Percentiles rank a stretch among this genome's conserved stretches.
Evolutionary conservation across 2,888 invertebrate genomes (phyloP).

Genomic region (Lasioglossum leucozonium): DNA sequence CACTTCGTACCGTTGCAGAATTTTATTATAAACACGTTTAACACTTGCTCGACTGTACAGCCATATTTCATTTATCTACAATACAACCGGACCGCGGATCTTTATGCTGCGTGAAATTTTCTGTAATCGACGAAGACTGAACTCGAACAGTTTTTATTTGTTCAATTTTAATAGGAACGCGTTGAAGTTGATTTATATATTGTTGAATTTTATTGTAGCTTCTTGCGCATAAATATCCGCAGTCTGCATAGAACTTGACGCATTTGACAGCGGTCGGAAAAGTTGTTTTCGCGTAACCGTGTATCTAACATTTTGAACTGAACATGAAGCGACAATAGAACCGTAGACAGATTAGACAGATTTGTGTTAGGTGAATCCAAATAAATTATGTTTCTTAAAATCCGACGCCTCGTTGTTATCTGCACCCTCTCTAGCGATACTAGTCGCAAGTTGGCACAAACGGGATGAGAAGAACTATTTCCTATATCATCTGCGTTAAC

Average conservation of each 20-base stretch:
- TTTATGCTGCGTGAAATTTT: background rate
- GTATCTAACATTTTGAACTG: background rate
- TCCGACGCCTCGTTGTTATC: background rate
- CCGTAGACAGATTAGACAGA: slow-evolving; percentile 3
- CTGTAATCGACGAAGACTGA: background rate
- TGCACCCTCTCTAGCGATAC: background rate
- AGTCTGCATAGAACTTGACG: background rate
- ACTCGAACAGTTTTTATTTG: background rate
- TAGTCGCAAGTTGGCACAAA: background rate
- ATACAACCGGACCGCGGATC: slow-evolving; percentile 1
- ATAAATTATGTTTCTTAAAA: slow-evolving; percentile 22
- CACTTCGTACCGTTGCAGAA: background rate
- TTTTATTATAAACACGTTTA: slow-evolving; percentile 16
- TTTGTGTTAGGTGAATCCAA: background rate
- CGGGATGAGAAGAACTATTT: background rate
- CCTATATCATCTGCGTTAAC: background rate
- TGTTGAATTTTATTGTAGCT: background rate
- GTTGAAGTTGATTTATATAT: background rate
- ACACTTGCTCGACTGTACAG: slow-evolving; percentile 33
- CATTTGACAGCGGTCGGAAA: slow-evolving; percentile 1
- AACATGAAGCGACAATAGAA: background rate
- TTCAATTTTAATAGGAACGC: background rate
- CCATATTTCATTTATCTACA: slow-evolving; percentile 57
- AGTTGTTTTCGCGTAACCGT: slow-evolving; percentile 4
- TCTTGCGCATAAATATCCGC: background rate